Evolutionary conservation across 2,797 vertebrate genomes (phyloP), one percentile per base, ranked within the genome.

Genomic region (Sebastiscus tertius): DNA sequence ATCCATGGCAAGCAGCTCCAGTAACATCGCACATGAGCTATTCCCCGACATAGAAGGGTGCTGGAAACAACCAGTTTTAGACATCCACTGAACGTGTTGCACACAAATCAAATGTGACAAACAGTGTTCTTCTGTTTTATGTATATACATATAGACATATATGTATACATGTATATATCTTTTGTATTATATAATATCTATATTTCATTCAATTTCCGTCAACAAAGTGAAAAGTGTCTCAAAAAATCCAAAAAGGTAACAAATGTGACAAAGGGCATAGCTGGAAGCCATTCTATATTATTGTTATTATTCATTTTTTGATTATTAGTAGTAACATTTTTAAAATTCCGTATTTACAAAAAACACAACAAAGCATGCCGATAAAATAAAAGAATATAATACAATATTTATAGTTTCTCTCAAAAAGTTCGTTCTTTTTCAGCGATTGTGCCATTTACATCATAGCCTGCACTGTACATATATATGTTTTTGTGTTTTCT

Each of bases 321-420:
- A 96, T 95, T 96, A 96, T 93, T 96, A 96, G 91, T 94, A 95
- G 94, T 95, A 95, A 94, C 95, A 93, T 94, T 95, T 96, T 96
- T 96, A 94, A 95, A 96, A 97, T 96, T 96, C 91, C 88, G 71
- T 97, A 96, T 99, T 98, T 99, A 99, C 99, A 98, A 99, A 94
- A 98, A 97, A 94, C 94, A 96, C 95, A 96, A 96, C 94, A 96
- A 95, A 96, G 97, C 98, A 99, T 98, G 97, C 98, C 78, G 79
- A 96, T 97, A 97, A 98, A 98, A 97, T 97, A 98, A 99, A 99
- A 97, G 91, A 95, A 96, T 99, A 99, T 99, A 95, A 97, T 99
- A 99, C 99, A 99, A 95, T 99, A 99, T 99, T 99, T 99, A 98
- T 99, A 98, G 95, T 96, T 95, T 97, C 95, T 98, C 95, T 98